These are phyloP conservation scores for Schlechtendalia chinensis DNA, from an alignment of 1,140 invertebrate species.

Conservation along the genomic window DNA sequence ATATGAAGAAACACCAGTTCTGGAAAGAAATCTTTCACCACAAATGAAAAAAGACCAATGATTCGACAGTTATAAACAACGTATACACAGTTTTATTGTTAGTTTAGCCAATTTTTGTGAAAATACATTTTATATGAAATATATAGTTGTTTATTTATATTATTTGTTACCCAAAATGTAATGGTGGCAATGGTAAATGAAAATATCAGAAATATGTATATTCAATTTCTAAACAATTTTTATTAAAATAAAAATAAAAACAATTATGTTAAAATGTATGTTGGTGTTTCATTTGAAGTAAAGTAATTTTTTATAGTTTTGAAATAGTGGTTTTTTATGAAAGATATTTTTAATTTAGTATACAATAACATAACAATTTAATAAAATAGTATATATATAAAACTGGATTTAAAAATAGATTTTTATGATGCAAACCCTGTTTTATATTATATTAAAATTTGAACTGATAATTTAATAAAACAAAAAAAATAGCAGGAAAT, in stretches of 20 bases:
- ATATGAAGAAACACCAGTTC: constrained; percentile 9
- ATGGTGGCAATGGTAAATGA: neutral
- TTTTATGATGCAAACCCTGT: too few relatives aligned
- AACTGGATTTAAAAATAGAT: too few relatives aligned
- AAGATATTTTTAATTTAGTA: neutral
- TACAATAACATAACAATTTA: neutral
- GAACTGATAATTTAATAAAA: neutral
- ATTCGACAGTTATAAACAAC: neutral
- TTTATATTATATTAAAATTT: neutral
- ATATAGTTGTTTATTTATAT: neutral
- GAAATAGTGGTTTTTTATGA: neutral
- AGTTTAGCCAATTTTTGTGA: neutral
- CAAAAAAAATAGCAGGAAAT: neutral
- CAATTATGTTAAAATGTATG: too few relatives aligned
- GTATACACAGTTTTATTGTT: neutral
- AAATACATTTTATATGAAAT: neutral
- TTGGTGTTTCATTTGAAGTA: too few relatives aligned
- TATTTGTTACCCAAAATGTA: neutral
- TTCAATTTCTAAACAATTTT: too few relatives aligned
- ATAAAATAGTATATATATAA: neutral
- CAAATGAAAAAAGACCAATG: neutral
- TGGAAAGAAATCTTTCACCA: constrained; percentile 36
- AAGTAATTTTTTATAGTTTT: neutral
- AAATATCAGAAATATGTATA: too few relatives aligned
- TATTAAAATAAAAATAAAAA: too few relatives aligned